Evolutionary conservation across 1,140 invertebrate genomes (phyloP), one percentile per base, ranked within the genome.

Genomic region (Caenorhabditis inopinata): DNA sequence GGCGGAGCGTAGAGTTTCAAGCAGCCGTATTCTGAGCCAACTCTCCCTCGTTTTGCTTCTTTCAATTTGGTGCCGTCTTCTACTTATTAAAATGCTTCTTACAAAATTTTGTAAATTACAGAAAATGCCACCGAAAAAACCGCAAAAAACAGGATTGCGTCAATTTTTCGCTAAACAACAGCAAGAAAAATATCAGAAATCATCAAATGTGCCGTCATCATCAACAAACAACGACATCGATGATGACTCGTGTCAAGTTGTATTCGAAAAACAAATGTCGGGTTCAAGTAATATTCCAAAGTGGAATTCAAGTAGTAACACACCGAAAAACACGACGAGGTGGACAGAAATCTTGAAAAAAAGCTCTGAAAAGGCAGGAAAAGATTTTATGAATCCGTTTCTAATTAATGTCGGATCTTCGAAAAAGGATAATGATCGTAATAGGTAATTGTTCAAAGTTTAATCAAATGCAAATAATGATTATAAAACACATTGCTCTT

Each of bases 141-240:
- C 58, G 1, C 32, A 11, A 27, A 68, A 68, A 68, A n/a, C 58
- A 11, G 58, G 58, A 2, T 68, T 68, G 38, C 11, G 35, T n/a
- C 58, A 68, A 9, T 68, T 68, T 38, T 68, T 68, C 58, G 58
- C 58, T 6, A 68, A 68, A 68, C 58, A 38, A 16, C 58, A 68
- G 21, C 58, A 68, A 27, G 58, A 68, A 68, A 68, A 68, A 16
- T 68, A 68, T 68, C 32, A 68, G 14, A 9, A 42, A 3, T 18
- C 11, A 29, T 38, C 58, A 42, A 12, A 38, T 18, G n/a, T n/a
- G n/a, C n/a, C n/a, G n/a, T n/a, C n/a, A n/a, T n/a, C 9, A 38
- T 2, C 6, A 42, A 42, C 6, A 38, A 11, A 42, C 25, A 38
- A 42, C n/a, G 16, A 18, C n/a, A 12, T 7, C 14, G 21, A 23